Evolutionary conservation across 1,140 invertebrate genomes (phyloP).

Genomic region (Calycopis cecrops): DNA sequence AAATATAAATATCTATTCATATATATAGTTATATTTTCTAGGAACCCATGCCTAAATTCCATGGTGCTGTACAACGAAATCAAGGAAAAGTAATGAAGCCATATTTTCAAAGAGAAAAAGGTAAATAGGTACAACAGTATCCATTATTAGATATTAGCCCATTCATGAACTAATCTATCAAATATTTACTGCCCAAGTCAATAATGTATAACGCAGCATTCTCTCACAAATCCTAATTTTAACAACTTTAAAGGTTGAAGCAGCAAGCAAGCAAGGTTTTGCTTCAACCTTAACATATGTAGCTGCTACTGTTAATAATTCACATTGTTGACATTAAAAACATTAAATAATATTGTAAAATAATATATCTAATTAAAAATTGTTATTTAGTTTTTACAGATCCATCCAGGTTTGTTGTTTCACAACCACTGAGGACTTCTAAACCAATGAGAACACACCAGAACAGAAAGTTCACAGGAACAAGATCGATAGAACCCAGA

Average conservation of each 20-base stretch:
- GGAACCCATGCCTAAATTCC: slow-evolving; percentile 20
- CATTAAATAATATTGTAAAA: too few species aligned
- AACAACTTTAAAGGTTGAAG: too few species aligned
- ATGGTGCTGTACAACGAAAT: slow-evolving; percentile 23
- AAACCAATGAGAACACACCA: slow-evolving; percentile 26
- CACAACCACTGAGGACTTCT: slow-evolving; percentile 35
- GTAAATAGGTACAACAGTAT: slow-evolving; percentile 12
- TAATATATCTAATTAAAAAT: neutral
- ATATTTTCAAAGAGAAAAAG: slow-evolving; percentile 26
- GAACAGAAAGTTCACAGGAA: slow-evolving; percentile 39
- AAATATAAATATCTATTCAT: too few species aligned
- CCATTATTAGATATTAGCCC: neutral
- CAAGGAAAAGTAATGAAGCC: slow-evolving; percentile 24
- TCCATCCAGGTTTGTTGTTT: slow-evolving; percentile 54
- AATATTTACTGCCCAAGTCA: too few species aligned
- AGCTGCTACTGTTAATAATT: too few species aligned
- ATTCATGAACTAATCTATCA: too few species aligned
- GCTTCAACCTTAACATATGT: too few species aligned
- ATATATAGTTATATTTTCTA: slow-evolving; percentile 7
- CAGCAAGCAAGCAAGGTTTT: too few species aligned
- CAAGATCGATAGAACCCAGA: slow-evolving; percentile 37
- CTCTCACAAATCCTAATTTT: too few species aligned
- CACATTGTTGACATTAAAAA: too few species aligned
- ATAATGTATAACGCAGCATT: too few species aligned
- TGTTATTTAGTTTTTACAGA: slow-evolving; percentile 54